These are phyloP conservation scores for Euborellia annulipes DNA, from an alignment of 1,140 invertebrate genomes.

Conservation along the genomic window DNA sequence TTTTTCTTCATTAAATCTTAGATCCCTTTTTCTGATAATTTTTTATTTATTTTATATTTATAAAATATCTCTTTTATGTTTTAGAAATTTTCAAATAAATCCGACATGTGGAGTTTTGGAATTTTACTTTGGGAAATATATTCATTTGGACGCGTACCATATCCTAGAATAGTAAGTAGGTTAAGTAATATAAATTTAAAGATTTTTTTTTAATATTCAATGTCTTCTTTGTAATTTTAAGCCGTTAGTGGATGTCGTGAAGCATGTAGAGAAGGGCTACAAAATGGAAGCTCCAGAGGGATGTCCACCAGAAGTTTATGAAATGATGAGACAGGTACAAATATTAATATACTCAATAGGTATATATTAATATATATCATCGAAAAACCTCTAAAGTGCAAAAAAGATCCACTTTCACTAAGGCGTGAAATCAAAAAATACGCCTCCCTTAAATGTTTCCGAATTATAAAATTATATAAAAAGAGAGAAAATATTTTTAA, in stretches of 20 bases:
- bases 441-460: neutral
- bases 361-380: neutral
- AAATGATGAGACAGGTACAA: constrained; percentile 77
- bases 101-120: constrained; percentile 99
- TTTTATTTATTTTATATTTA: constrained; percentile 11
- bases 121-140: constrained; percentile 99
- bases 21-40: no score
- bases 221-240: constrained; percentile 27
- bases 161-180: constrained; percentile 97
- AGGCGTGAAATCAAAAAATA: neutral
- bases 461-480: neutral
- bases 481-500: neutral
- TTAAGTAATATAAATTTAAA: constrained; percentile 29
- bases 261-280: constrained; percentile 95
- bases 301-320: constrained; percentile 87
- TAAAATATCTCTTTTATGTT: constrained; percentile 29
- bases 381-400: neutral
- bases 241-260: constrained; percentile 91
- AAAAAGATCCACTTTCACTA: neutral
- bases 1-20: no score
- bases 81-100: constrained; percentile 95
- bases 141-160: constrained; percentile 97
- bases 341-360: constrained; percentile 3
- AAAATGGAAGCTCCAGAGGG: constrained; percentile 98
- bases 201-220: neutral